Percentiles rank a stretch among this genome's conserved stretches.
phyloP scores from a whole-genome alignment of 2,888 invertebrate genomes.

The Acleris cristana region DNA sequence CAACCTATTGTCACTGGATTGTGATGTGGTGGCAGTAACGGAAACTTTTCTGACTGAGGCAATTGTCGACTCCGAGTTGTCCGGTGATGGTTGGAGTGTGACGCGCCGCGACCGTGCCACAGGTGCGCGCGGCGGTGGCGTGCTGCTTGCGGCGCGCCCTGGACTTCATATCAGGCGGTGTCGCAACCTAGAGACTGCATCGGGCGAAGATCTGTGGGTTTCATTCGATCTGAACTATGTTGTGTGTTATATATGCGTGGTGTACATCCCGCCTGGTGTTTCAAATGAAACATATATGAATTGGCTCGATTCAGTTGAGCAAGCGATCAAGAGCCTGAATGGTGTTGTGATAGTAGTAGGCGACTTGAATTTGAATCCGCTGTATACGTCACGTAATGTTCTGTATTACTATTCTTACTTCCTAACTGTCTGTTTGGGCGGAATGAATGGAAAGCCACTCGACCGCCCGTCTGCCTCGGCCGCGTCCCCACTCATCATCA shows the following conservation, averaged over 20 bases:
- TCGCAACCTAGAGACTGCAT: neutral
- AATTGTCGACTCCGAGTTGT: neutral
- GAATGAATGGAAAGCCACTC: no score
- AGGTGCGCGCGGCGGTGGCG: neutral
- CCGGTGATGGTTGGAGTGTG: constrained; percentile 4
- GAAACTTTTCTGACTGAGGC: constrained; percentile 1
- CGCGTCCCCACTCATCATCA: no score
- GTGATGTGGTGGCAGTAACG: neutral
- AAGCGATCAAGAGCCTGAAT: neutral
- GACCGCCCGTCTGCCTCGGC: no score
- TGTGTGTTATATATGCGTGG: neutral
- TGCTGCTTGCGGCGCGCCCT: neutral
- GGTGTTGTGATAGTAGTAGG: no score
- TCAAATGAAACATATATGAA: neutral
- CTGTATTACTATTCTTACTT: no score
- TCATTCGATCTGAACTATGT: neutral
- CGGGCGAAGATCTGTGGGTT: constrained; percentile 1
- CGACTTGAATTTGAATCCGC: no score
- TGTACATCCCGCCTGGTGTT: neutral
- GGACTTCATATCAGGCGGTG: neutral
- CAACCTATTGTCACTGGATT: no score
- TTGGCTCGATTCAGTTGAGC: neutral
- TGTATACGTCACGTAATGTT: no score
- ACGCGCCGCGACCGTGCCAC: constrained; percentile 2
- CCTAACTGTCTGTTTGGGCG: no score